Percentiles rank a stretch among this genome's conserved stretches.
phyloP scores from a whole-genome alignment of 2,797 vertebrate genomes.

The Darevskia mixta region DNA sequence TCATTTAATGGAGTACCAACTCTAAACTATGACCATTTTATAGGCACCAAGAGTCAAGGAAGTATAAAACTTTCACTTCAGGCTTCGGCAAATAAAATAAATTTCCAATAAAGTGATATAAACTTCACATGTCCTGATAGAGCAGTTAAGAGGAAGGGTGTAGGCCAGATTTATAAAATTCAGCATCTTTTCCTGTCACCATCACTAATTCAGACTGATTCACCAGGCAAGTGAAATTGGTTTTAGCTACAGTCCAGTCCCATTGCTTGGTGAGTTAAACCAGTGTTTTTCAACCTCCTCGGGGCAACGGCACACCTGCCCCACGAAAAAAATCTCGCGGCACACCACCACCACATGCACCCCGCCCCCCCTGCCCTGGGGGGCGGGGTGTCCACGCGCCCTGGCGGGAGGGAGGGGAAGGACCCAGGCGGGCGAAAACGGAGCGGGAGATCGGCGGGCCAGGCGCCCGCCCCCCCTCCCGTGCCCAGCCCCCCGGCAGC shows the following conservation, averaged over 20 bases:
- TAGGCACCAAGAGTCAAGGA: conserved; percentile 40
- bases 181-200: conserved; percentile 52
- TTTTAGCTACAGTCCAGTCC: conserved; percentile 23
- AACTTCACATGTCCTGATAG: conserved; percentile 62
- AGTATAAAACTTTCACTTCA: conserved; percentile 55
- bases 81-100: conserved; percentile 66
- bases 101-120: conserved; percentile 71
- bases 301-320: no score
- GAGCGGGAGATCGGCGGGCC: no score
- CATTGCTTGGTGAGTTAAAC: conserved; percentile 15
- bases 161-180: conserved; percentile 55
- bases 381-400: no score
- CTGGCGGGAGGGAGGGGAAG: no score
- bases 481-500: no score
- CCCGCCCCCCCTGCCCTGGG: no score
- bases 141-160: conserved; percentile 63
- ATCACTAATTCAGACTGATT: conserved; percentile 40
- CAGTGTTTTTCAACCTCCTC: no score
- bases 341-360: no score
- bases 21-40: conserved; percentile 52
- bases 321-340: no score
- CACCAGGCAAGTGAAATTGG: conserved; percentile 10
- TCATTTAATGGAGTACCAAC: conserved; percentile 59
- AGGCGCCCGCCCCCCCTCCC: no score
- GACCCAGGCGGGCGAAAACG: no score